Base-by-base conservation (phyloP, 2,797 vertebrate species). In the Mareca strepera region DNA sequence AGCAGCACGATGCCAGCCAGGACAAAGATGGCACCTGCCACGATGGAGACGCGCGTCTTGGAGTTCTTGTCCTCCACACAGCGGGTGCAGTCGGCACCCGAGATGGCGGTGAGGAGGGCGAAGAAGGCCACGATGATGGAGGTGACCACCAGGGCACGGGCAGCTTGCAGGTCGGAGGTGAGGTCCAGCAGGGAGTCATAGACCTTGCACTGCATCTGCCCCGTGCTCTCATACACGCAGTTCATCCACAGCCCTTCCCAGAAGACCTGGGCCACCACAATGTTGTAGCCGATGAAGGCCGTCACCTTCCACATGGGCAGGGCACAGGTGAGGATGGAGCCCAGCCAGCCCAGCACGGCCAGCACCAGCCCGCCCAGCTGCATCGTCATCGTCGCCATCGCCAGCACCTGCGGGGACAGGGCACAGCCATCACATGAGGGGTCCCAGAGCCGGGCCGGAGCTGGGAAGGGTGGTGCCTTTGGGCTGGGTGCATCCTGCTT, bases 211-310 rank as follows among this genome's bases (percentile, higher is more conserved):
- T 99, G 99, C 98, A 98, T 97, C 98, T 99, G 98, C 14, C 98
- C 98, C 0, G 98, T 98, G 97, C 50, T 98, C 92, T 99, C 1
- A 98, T 98, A 26, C 88, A 98, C 98, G 0, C 99, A 99, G 82
- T 97, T 98, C 98, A 99, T 98, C 98, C 98, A 99, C 93, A 99
- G 86, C 46, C 98, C 99, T 52, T 99, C 98, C 98, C 98, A 98
- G 97, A 98, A 99, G 74, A 99, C 98, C 98, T 99, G 99, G 70
- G 98, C 98, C 94, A 98, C 98, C 92, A 98, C 98, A 37, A 98
- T 98, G 80, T 98, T 98, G 77, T 98, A 98, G 88, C 98, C 98
- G 0, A 98, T 98, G 97, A 98, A 98, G 2, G 98, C 98, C 0
- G 98, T 99, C 93, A 99, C 98, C 97, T 98, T 98, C 98, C 98